Evolutionary conservation across 30 jellyfish, hydroid and myxozoan genomes (phyloP).

Genomic region (Aurelia coerulea): DNA sequence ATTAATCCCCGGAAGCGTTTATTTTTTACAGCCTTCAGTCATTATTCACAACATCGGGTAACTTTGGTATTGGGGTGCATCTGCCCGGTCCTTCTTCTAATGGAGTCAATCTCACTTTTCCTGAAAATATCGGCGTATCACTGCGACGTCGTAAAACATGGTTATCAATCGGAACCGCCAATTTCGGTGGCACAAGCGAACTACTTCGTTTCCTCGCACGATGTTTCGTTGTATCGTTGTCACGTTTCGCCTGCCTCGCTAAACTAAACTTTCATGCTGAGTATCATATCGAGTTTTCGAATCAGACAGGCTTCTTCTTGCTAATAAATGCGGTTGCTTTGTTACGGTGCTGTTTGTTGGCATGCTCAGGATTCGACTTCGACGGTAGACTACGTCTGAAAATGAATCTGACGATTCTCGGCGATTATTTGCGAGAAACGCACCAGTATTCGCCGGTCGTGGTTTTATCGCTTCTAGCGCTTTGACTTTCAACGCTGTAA

Average conservation of each 20-base stretch:
- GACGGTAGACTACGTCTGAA: conserved; percentile 18
- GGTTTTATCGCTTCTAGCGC: conserved; percentile 48
- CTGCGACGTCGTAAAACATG: conserved; percentile 48
- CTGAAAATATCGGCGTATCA: conserved; percentile 50
- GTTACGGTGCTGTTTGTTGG: conserved; percentile 17
- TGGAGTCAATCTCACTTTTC: conserved; percentile 22
- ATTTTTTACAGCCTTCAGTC: no score
- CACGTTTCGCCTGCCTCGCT: neutral
- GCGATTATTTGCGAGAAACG: conserved; percentile 1
- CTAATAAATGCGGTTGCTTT: conserved; percentile 23
- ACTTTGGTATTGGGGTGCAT: neutral
- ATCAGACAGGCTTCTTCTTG: conserved; percentile 64
- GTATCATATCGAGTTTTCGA: neutral
- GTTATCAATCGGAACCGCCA: conserved; percentile 24
- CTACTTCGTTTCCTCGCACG: conserved; percentile 59
- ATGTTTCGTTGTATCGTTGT: neutral
- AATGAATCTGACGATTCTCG: conserved; percentile 41
- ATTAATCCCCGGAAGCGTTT: no score
- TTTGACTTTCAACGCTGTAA: conserved; percentile 71
- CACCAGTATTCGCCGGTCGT: conserved; percentile 6
- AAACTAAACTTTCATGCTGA: no score
- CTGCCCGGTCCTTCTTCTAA: conserved; percentile 10
- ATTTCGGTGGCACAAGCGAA: conserved; percentile 52
- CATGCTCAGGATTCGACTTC: conserved; percentile 61
- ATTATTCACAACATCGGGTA: conserved; percentile 51